Evolutionary conservation across 2,888 invertebrate species (phyloP), one percentile per base, ranked within the genome.

Genomic region (Papilio demoleus): DNA sequence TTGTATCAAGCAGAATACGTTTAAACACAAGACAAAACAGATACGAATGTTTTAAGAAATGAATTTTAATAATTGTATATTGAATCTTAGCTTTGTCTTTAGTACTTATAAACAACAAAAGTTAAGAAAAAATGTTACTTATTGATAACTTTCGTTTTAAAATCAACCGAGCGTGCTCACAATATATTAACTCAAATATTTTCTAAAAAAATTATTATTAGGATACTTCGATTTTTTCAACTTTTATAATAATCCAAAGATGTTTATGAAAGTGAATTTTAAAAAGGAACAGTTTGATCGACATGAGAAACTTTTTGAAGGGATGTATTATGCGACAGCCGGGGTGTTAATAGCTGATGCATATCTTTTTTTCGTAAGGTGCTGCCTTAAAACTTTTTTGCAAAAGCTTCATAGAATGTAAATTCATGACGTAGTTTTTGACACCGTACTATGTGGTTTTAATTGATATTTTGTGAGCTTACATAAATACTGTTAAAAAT

Each of bases 341-440:
- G 74, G 79, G 81, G 85, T 83, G 84, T 84, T 85, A 85, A 85
- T 85, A 78, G 83, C 85, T 85, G 84, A 85, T 85, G 77, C 77
- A 72, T 84, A 85, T 85, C 85, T 77, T 73, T 84, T 50, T 84
- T 83, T 83, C 80, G 84, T 82, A 77, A 75, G 76, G 53, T 64
- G 36, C 24, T 40, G 24, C 36, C 64, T 50, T 64, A 64, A 50
- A 64, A 53, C 53, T 64, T 42, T n/a, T 64, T 64, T 64, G 45
- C 45, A 19, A 62, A 9, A 64, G 38, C 53, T 38, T n/a, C 53
- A 45, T 47, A 19, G 62, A 45, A 45, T 62, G 11, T 19, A 27
- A 5, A 56, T 31, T 27, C 53, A 8, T 6, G 1, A 31, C n/a
- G 24, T 53, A n/a, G 53, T 17, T 56, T 56, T 56, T 56, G 31